Evolutionary conservation across 2,113 vertebrate species (phyloP), one percentile per base, ranked within the genome.

Genomic region (Apistogramma diplotaenia): DNA sequence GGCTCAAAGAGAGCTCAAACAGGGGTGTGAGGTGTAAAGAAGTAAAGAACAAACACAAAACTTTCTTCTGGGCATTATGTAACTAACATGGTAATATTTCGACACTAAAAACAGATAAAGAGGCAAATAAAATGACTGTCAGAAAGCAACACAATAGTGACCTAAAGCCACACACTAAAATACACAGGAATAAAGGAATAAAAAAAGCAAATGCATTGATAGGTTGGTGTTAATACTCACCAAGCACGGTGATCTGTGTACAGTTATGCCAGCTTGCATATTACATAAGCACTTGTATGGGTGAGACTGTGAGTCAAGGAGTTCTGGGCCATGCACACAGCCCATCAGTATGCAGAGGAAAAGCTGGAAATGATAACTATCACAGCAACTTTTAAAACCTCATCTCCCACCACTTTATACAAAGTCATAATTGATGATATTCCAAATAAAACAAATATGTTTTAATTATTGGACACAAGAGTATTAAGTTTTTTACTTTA

Each of bases 391-490:
- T 79, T 81, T 4, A 54, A 76, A 78, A 77, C 4, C 15, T 6
- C 25, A 23, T 46, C 57, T 10, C 53, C 23, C 49, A 56, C 18
- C 23, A 18, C 75, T 65, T 19, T 83, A 78, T 43, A 78, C 87
- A 85, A 89, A 89, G 79, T 60, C 87, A 82, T 81, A 31, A 73
- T 78, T 75, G 60, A 31, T 73, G 19, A 73, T 37, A 86, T 51
- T 23, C 6, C 56, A 74, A 55, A 76, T 83, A 21, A 78, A 88
- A 83, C 33, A 58, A 54, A 57, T 55, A 79, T 73, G 76, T 23
- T 81, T 89, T 19, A 81, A 81, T 83, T 60, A 79, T 55, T 46
- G 35, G 60, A 70, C 57, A 77, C 35, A 75, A 3, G 31, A 43
- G 56, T 27, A 16, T 71, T 56, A 55, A 54, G 2, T 37, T 2